A percentile compares a stretch with the other conserved stretches of the same genome.
These are phyloP conservation scores for Cephalopholis sonnerati DNA, from an alignment of 2,113 vertebrate species.

Conservation along the genomic window DNA sequence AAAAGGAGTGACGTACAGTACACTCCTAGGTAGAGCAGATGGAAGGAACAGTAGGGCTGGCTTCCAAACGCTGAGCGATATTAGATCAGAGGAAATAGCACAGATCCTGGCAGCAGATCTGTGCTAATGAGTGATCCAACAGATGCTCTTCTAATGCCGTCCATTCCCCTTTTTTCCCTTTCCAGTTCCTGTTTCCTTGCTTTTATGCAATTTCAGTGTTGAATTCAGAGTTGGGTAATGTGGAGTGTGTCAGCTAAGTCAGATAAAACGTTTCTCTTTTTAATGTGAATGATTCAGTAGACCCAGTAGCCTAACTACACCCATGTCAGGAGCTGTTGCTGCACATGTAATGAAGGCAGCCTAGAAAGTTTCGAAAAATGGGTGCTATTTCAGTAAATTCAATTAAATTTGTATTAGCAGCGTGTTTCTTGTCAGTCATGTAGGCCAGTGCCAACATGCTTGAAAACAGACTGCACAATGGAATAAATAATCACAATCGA, in stretches of 20 bases:
- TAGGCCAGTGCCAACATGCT: not conserved
- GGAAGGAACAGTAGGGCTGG: constrained; percentile 45
- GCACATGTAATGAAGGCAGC: not conserved
- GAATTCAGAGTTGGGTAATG: not conserved
- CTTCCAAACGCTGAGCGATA: constrained; percentile 46
- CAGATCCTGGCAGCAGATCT: constrained; percentile 55
- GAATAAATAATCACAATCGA: not conserved
- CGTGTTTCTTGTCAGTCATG: not conserved
- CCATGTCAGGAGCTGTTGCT: not conserved
- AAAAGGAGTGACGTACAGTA: constrained; percentile 32
- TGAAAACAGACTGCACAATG: constrained; percentile 1
- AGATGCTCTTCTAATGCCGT: constrained; percentile 53
- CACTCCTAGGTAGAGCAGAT: constrained; percentile 59
- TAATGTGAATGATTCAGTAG: not conserved
- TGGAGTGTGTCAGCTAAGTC: not conserved
- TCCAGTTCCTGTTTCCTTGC: constrained; percentile 18
- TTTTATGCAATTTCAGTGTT: constrained; percentile 5
- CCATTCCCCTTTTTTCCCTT: constrained; percentile 4
- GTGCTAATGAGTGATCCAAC: constrained; percentile 67
- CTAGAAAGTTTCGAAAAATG: not conserved
- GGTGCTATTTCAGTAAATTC: not conserved
- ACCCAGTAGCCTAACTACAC: not conserved
- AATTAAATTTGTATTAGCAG: not conserved
- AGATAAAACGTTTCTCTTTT: not conserved
- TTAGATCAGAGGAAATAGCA: constrained; percentile 65